Percentiles rank a stretch among this genome's conserved stretches.
Conservation (phyloP, 2,797 vertebrate genomes). For the Diplodus puntazzo region DNA sequence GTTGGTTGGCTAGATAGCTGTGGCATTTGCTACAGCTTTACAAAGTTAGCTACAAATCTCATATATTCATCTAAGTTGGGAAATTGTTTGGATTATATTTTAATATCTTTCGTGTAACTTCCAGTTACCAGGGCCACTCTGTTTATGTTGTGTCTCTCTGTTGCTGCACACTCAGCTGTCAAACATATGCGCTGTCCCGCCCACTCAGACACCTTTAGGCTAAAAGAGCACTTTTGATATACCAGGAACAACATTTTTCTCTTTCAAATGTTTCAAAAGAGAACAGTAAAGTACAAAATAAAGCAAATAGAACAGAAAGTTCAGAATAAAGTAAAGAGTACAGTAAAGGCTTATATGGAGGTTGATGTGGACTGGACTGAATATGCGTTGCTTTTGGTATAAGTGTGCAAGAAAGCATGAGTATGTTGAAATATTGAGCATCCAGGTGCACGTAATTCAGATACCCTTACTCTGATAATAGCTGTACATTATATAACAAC, state of each 20-base stretch:
- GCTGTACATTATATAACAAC: slow-evolving; percentile 9
- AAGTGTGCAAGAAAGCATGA: neutral
- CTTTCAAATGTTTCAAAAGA: slow-evolving; percentile 9
- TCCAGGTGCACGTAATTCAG: neutral
- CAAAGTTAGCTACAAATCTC: neutral
- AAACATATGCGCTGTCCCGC: slow-evolving; percentile 9
- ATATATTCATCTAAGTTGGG: neutral
- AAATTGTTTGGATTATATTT: neutral
- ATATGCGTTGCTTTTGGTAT: neutral
- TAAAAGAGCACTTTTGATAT: slow-evolving; percentile 23
- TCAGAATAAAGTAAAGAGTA: neutral
- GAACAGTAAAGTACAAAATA: too few relatives aligned
- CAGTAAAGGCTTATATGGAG: neutral
- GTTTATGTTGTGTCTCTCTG: slow-evolving; percentile 22
- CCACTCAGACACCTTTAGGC: slow-evolving; percentile 24
- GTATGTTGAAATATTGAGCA: neutral
- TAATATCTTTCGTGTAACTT: neutral
- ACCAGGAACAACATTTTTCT: neutral
- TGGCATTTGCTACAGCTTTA: neutral
- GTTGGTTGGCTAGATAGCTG: neutral
- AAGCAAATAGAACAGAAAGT: too few relatives aligned
- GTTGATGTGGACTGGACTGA: neutral
- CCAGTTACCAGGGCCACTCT: slow-evolving; percentile 10
- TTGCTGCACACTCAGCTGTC: slow-evolving; percentile 19
- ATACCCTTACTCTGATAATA: neutral